phyloP scores from a whole-genome alignment of 1,140 invertebrate genomes.

The Phenacoccus solenopsis region DNA sequence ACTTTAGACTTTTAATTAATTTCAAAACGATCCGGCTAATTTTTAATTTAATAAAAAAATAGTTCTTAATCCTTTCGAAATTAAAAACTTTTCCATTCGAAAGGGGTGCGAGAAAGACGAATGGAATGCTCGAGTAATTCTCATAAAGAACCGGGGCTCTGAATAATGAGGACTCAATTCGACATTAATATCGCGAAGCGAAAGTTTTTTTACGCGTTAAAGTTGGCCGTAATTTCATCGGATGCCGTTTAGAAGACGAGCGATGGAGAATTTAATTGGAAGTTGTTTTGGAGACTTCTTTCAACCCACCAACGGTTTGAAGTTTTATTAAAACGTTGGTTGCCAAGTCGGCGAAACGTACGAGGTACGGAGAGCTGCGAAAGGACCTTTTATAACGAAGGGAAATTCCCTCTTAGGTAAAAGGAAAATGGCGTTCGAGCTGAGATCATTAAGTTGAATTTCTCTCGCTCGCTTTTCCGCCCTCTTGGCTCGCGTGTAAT shows the following conservation, averaged over 20 bases:
- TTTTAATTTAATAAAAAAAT: slow-evolving; percentile 7
- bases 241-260: background rate
- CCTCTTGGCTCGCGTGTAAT: too few relatives aligned
- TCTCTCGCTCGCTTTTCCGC: background rate
- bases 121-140: slow-evolving; percentile 6
- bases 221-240: background rate
- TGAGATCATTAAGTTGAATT: background rate
- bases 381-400: background rate
- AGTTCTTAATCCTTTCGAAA: background rate
- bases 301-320: slow-evolving; percentile 5
- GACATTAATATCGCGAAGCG: background rate
- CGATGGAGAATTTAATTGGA: slow-evolving; percentile 7
- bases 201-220: background rate
- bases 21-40: background rate
- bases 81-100: background rate
- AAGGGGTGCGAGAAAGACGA: background rate
- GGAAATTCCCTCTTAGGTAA: background rate
- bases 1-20: slow-evolving; percentile 13
- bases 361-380: background rate
- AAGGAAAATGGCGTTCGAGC: background rate
- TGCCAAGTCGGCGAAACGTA: background rate
- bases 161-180: slow-evolving; percentile 16
- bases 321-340: slow-evolving; percentile 12
- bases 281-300: slow-evolving; percentile 13
- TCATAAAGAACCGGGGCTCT: slow-evolving; percentile 9